A percentile compares a stretch with the other conserved stretches of the same genome.
These are phyloP conservation scores for Ernsta delagoae DNA, from an alignment of 2,888 invertebrate genomes.

Conservation along the genomic window DNA sequence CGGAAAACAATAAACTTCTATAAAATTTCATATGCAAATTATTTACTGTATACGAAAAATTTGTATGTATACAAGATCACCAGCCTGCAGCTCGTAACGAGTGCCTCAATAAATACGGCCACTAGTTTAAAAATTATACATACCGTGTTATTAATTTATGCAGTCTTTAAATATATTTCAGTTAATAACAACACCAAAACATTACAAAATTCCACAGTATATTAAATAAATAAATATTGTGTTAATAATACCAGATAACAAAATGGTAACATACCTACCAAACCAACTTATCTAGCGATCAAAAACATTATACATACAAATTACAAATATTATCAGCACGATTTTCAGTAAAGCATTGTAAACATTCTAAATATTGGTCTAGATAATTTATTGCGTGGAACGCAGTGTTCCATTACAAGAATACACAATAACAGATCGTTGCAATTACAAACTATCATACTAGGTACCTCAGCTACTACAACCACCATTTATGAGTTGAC, in stretches of 20 bases:
- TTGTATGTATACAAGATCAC: conserved; percentile 21
- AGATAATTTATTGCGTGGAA: conserved; percentile 77
- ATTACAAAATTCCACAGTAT: conserved; percentile 67
- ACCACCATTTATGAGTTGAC: not conserved
- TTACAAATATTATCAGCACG: conserved; percentile 76
- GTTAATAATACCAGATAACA: conserved; percentile 65
- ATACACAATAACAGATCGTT: conserved; percentile 66
- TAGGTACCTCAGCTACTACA: conserved; percentile 37
- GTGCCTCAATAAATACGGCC: conserved; percentile 57
- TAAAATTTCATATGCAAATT: conserved; percentile 36
- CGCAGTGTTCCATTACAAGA: conserved; percentile 55
- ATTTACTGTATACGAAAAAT: conserved; percentile 37
- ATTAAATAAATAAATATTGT: conserved; percentile 69
- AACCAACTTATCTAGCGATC: conserved; percentile 71
- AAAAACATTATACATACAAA: conserved; percentile 66
- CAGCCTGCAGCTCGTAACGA: conserved; percentile 12
- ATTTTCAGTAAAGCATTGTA: conserved; percentile 77
- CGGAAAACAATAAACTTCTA: conserved; percentile 39
- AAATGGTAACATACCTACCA: conserved; percentile 78
- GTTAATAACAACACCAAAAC: conserved; percentile 71
- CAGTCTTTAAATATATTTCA: conserved; percentile 81
- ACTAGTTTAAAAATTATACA: conserved; percentile 72
- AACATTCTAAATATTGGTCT: conserved; percentile 84
- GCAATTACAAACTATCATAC: conserved; percentile 52
- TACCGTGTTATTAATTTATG: conserved; percentile 81